Base-by-base conservation (phyloP, 2,113 vertebrate genomes). In the Pseudopodoces humilis region DNA sequence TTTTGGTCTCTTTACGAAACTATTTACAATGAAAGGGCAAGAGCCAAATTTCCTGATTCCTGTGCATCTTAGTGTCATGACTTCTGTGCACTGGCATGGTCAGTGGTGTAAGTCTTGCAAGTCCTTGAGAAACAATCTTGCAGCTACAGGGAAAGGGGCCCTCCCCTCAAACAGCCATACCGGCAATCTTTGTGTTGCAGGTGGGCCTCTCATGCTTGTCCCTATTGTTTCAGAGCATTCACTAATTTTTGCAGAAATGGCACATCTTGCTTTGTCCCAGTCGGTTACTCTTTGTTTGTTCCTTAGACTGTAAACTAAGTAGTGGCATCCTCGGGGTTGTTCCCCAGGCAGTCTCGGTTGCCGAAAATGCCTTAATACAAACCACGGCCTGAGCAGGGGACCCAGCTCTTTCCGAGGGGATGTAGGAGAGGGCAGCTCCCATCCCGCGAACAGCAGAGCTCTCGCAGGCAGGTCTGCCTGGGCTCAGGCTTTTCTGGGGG, bases 11-110 rank as follows among this genome's bases (percentile, higher is more conserved):
- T 74, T 75, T 47, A 24, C 37, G 41, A 56, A 91, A 65, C 18
- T 46, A 22, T 18, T 13, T 58, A 16, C 16, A 33, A 69, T 35
- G 49, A 85, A 89, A 84, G 46, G 46, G 43, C 55, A 64, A 90
- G 56, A 33, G 52, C 9, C 64, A 72, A n/a, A 67, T 83, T 80
- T 90, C 90, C 83, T 21, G 41, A 56, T 52, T 77, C 33, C 55
- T 35, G 6, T n/a, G 58, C 0, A 0, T 60, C 30, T 69, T 25
- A 30, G 9, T 10, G 77, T n/a, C 2, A 0, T 35, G 43, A 27
- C 20, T 62, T 37, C 22, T 64, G 65, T 60, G 35, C 15, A 15
- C 22, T 19, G 65, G 20, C 7, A 2, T 35, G 62, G 35, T 7
- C 41, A 30, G 49, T 2, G 3, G 21, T 18, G 9, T 22, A 35